A percentile compares a stretch with the other conserved stretches of the same genome.
These are phyloP conservation scores for Mirza zaza DNA, from an alignment of 2,113 vertebrate genomes.

Conservation along the genomic window DNA sequence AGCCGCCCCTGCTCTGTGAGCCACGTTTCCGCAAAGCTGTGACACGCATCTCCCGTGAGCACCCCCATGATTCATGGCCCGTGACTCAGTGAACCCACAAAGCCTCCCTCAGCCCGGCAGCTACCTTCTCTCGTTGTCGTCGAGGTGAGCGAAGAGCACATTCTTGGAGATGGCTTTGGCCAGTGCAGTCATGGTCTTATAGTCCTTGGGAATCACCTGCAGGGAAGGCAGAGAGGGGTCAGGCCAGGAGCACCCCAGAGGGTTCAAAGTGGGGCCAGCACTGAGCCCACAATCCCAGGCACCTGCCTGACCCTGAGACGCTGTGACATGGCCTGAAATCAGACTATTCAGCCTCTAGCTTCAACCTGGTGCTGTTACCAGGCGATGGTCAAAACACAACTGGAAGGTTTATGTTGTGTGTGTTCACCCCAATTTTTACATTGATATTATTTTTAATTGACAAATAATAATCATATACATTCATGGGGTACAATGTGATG, in stretches of 20 bases:
- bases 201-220: constrained; percentile 99
- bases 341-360: too few species aligned
- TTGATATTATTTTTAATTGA: neutral
- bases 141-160: constrained; percentile 96
- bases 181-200: constrained; percentile 98
- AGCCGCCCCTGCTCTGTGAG: too few species aligned
- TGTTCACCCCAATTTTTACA: neutral
- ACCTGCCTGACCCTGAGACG: neutral
- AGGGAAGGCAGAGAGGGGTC: neutral
- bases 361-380: too few species aligned
- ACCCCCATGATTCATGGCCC: fast-evolving
- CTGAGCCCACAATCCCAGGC: neutral
- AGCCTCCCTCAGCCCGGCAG: neutral
- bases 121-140: constrained; percentile 98
- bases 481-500: neutral
- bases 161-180: constrained; percentile 98
- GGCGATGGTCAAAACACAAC: neutral
- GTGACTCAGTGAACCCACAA: fast-evolving
- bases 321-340: neutral
- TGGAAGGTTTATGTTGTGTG: neutral
- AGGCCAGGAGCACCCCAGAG: fast-evolving
- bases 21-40: neutral
- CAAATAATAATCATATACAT: neutral
- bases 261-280: fast-evolving
- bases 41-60: neutral